These are phyloP conservation scores for Gastrophryne carolinensis DNA, from an alignment of 2,797 vertebrate species.

Conservation along the genomic window DNA sequence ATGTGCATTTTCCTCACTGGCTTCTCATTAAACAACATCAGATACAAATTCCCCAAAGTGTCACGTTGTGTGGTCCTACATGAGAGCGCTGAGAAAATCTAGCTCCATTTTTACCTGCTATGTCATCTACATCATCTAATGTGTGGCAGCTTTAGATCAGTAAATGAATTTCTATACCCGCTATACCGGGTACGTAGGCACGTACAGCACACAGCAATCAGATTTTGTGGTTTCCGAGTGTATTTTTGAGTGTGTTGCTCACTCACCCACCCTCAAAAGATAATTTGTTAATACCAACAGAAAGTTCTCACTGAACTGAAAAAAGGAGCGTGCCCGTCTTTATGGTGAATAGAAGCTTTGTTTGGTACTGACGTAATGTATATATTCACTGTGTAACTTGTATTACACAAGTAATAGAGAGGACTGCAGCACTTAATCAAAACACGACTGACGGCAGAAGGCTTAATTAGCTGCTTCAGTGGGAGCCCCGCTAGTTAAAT, in stretches of 20 bases:
- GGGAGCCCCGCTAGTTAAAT: slow-evolving; percentile 30
- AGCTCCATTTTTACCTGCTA: not conserved
- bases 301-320: not conserved
- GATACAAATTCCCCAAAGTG: not conserved
- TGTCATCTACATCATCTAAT: not conserved
- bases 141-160: not conserved
- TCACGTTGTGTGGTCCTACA: not conserved
- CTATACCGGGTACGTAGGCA: not conserved
- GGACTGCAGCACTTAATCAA: slow-evolving; percentile 34
- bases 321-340: not conserved
- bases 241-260: not conserved
- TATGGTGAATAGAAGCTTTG: slow-evolving; percentile 40
- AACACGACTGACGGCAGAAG: slow-evolving; percentile 19
- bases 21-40: not conserved
- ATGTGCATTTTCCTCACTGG: not conserved
- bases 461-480: slow-evolving; percentile 26
- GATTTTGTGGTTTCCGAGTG: not conserved
- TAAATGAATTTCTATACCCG: not conserved
- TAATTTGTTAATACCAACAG: slow-evolving; percentile 11
- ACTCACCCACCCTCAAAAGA: not conserved
- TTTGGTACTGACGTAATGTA: slow-evolving; percentile 41
- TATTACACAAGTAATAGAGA: slow-evolving; percentile 18
- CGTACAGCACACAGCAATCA: not conserved
- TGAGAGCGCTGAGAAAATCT: not conserved
- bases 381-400: slow-evolving; percentile 37